phyloP scores from a whole-genome alignment of 2,797 vertebrate species.

The Dendrocincla tyrannina region DNA sequence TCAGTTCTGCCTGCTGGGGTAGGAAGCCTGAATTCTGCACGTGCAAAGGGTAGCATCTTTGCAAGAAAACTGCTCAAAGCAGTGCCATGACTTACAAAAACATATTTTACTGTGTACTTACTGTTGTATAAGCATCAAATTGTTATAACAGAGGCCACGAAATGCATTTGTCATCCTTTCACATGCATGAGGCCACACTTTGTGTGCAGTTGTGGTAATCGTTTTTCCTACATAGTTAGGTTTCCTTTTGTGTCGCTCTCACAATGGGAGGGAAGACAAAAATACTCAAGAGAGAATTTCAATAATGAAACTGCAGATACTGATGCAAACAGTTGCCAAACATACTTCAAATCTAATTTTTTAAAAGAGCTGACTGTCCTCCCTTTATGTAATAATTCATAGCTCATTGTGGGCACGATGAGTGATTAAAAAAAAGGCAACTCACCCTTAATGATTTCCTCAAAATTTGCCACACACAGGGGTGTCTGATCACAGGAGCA shows the following conservation, averaged over 20 bases:
- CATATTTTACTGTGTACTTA: not conserved
- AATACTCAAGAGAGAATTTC: slow-evolving; percentile 28
- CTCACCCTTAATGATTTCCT: not conserved
- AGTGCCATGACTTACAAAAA: not conserved
- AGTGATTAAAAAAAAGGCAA: not conserved
- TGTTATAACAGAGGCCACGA: not conserved
- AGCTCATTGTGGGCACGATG: not conserved
- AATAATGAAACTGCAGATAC: not conserved
- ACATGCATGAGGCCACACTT: not conserved
- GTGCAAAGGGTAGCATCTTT: not conserved
- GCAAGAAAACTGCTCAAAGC: not conserved
- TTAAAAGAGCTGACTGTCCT: not conserved
- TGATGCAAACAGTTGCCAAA: slow-evolving; percentile 3
- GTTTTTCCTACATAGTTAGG: slow-evolving; percentile 14
- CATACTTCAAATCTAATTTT: not conserved
- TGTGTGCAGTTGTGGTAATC: not conserved
- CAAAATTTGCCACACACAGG: not conserved
- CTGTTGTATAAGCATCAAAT: not conserved
- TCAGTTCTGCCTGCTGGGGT: not conserved
- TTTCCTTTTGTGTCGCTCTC: slow-evolving; percentile 46
- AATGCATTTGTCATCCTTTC: slow-evolving; percentile 26
- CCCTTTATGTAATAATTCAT: not conserved
- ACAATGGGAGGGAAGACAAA: slow-evolving; percentile 28
- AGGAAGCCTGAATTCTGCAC: not conserved
- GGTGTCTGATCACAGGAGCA: not conserved